Percentiles rank a stretch among this genome's conserved stretches.
phyloP scores from a whole-genome alignment of 2,888 invertebrate species.

The Papilio demoleus region DNA sequence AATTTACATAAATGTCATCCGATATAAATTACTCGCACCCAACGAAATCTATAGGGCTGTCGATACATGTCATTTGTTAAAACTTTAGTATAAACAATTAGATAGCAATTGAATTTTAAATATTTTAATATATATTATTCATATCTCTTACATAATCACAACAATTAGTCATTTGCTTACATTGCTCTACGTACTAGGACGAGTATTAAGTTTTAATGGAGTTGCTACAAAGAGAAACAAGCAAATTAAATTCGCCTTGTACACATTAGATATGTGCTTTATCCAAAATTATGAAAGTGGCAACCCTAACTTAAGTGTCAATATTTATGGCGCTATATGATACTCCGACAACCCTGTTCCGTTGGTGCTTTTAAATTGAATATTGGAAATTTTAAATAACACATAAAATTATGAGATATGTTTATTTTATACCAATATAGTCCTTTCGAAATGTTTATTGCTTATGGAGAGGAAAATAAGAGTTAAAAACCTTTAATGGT shows the following conservation, averaged over 20 bases:
- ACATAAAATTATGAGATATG: constrained; percentile 63
- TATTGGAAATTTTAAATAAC: constrained; percentile 54
- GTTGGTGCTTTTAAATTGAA: constrained; percentile 45
- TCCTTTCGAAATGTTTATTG: constrained; percentile 42
- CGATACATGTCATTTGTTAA: neutral
- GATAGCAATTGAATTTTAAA: neutral
- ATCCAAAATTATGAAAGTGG: neutral
- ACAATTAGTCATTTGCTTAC: too few relatives aligned
- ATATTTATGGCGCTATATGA: constrained; percentile 30
- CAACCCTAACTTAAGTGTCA: constrained; percentile 11
- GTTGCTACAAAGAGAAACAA: too few relatives aligned
- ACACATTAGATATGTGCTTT: too few relatives aligned
- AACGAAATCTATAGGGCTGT: constrained; percentile 27
- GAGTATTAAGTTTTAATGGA: too few relatives aligned
- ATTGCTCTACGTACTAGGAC: too few relatives aligned
- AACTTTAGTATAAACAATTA: neutral
- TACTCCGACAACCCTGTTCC: constrained; percentile 45
- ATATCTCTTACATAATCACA: too few relatives aligned
- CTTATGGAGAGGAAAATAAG: constrained; percentile 37
- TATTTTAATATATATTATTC: too few relatives aligned
- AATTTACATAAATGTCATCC: constrained; percentile 75
- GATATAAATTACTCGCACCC: constrained; percentile 65
- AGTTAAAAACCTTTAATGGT: neutral
- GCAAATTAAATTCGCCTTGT: too few relatives aligned
- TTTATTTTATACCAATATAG: constrained; percentile 64